Percentiles rank a stretch among this genome's conserved stretches.
phyloP scores from a whole-genome alignment of 2,797 vertebrate genomes.

The Agapornis canus region DNA sequence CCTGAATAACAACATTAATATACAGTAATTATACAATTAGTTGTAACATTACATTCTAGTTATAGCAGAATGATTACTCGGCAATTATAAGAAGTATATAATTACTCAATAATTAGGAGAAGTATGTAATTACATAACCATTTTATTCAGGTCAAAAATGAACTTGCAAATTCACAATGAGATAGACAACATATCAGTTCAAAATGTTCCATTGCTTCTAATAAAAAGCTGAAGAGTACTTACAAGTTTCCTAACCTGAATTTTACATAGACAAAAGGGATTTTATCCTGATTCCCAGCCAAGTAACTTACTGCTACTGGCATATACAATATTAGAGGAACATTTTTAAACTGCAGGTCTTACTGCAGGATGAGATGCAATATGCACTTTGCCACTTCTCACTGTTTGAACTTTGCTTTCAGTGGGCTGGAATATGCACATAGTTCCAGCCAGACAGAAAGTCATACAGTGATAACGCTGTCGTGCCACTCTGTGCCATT shows the following conservation, averaged over 20 bases:
- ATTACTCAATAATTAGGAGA: slow-evolving; percentile 85
- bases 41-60: slow-evolving; percentile 83
- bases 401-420: slow-evolving; percentile 47
- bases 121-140: slow-evolving; percentile 82
- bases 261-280: slow-evolving; percentile 1
- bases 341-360: slow-evolving; percentile 36
- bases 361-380: background rate
- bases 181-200: slow-evolving; percentile 16
- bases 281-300: background rate
- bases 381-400: slow-evolving; percentile 43
- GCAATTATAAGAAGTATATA: slow-evolving; percentile 84
- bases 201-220: slow-evolving; percentile 21
- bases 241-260: background rate
- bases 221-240: background rate
- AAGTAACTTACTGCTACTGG: background rate
- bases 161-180: slow-evolving; percentile 67
- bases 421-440: slow-evolving; percentile 66
- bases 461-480: slow-evolving; percentile 12
- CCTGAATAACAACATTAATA: slow-evolving; percentile 80
- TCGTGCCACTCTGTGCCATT: slow-evolving; percentile 31
- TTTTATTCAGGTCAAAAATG: slow-evolving; percentile 75
- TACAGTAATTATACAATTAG: slow-evolving; percentile 83
- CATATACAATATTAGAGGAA: background rate
- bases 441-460: slow-evolving; percentile 56
- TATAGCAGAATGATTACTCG: slow-evolving; percentile 82